phyloP scores from a whole-genome alignment of 2,888 invertebrate genomes.

The Acanthosepion lycidas region DNA sequence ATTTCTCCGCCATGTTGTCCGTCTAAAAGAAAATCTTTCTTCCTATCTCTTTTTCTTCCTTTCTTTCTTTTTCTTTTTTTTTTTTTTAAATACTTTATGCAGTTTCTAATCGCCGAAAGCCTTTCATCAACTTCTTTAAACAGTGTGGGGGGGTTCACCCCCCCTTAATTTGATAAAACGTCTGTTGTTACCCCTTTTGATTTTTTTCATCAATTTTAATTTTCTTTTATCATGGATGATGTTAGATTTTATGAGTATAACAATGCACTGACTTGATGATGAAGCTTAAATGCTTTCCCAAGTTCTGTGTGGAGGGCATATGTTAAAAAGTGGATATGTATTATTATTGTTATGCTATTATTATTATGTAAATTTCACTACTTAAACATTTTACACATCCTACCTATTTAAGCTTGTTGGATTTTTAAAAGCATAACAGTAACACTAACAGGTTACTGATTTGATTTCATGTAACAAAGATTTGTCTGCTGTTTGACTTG shows the following conservation, averaged over 20 bases:
- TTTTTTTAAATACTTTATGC: neutral
- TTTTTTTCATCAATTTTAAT: neutral
- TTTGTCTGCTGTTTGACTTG: neutral
- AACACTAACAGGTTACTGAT: neutral
- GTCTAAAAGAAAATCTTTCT: conserved; percentile 13
- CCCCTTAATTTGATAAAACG: conserved; percentile 78
- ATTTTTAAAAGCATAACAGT: neutral
- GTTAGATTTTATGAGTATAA: neutral
- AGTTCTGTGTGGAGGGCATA: neutral
- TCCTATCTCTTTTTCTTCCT: conserved; percentile 64
- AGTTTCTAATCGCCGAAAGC: conserved; percentile 78
- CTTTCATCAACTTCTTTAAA: conserved; percentile 97
- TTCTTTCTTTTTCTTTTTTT: neutral
- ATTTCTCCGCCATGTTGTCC: conserved; percentile 62
- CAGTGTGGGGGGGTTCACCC: conserved; percentile 99
- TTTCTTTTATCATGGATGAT: neutral
- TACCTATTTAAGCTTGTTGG: neutral
- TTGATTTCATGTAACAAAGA: neutral
- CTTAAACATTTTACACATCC: neutral
- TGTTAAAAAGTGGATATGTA: neutral
- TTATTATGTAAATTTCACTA: neutral
- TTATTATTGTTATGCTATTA: neutral
- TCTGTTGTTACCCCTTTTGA: neutral
- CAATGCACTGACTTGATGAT: neutral
- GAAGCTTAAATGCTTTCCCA: neutral